phyloP scores from a whole-genome alignment of 2,797 vertebrate species.

The Decapterus maruadsi region DNA sequence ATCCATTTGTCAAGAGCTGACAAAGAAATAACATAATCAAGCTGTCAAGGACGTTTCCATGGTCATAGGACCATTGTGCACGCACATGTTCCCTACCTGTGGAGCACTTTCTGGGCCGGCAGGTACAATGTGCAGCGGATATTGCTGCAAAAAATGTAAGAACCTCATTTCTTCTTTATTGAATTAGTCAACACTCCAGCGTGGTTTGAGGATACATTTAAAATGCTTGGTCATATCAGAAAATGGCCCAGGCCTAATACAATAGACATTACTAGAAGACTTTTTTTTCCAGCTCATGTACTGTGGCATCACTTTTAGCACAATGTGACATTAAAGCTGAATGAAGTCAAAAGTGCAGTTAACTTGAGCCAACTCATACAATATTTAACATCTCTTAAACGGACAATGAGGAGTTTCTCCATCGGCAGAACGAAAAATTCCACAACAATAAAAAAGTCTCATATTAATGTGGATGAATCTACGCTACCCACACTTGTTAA shows the following conservation, averaged over 20 bases:
- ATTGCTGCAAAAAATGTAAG: neutral
- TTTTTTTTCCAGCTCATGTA: neutral
- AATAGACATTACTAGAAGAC: neutral
- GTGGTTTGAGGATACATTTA: neutral
- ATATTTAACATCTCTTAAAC: slow-evolving; percentile 25
- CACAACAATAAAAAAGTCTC: too few species aligned
- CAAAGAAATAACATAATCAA: slow-evolving; percentile 7
- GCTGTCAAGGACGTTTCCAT: neutral
- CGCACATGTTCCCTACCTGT: neutral
- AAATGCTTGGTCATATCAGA: neutral
- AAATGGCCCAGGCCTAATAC: too few species aligned
- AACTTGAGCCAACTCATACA: slow-evolving; percentile 4
- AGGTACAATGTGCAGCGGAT: too few species aligned
- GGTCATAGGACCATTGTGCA: too few species aligned
- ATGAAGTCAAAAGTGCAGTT: slow-evolving; percentile 21
- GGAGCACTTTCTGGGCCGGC: neutral
- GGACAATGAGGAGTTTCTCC: too few species aligned
- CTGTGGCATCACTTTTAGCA: neutral
- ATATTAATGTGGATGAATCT: too few species aligned
- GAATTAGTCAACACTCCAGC: neutral
- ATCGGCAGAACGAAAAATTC: too few species aligned
- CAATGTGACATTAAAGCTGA: neutral
- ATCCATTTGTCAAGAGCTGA: neutral
- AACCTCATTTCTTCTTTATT: neutral
- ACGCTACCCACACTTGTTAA: too few species aligned